phyloP scores from a whole-genome alignment of 2,113 vertebrate species.

The Podiceps cristatus region DNA sequence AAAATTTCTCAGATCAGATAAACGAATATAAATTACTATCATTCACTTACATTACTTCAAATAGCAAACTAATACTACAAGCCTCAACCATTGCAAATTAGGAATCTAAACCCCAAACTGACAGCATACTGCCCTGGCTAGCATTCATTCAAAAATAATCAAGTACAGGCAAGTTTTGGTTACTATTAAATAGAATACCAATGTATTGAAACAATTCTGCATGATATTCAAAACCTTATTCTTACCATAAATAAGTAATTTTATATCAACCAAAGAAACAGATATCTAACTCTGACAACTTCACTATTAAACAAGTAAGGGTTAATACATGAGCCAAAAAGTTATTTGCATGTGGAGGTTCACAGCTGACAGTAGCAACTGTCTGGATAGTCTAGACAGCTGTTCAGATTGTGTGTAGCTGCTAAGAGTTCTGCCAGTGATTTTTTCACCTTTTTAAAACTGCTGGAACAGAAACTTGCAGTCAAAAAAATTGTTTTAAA shows the following conservation, averaged over 20 bases:
- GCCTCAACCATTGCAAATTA: conserved; percentile 28
- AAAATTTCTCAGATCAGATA: conserved; percentile 35
- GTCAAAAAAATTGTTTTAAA: neutral
- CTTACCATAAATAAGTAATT: neutral
- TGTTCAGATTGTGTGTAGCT: conserved; percentile 70
- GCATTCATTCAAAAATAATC: neutral
- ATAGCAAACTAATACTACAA: neutral
- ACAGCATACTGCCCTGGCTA: neutral
- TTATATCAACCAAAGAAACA: neutral
- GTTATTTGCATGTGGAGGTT: conserved; percentile 73
- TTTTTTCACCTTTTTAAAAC: conserved; percentile 79
- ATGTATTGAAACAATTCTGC: neutral
- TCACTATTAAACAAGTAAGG: conserved; percentile 53
- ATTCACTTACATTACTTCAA: neutral
- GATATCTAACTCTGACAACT: neutral
- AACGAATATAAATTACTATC: neutral
- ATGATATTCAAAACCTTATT: neutral
- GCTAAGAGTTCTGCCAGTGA: conserved; percentile 56
- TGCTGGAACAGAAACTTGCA: conserved; percentile 55
- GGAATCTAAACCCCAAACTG: conserved; percentile 40
- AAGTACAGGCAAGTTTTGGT: neutral
- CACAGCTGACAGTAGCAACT: conserved; percentile 84
- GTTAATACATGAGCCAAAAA: conserved; percentile 71
- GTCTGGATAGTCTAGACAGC: conserved; percentile 79
- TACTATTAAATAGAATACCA: neutral